Conservation (phyloP, 2,888 invertebrate genomes). For the Amphipoea lucens region DNA sequence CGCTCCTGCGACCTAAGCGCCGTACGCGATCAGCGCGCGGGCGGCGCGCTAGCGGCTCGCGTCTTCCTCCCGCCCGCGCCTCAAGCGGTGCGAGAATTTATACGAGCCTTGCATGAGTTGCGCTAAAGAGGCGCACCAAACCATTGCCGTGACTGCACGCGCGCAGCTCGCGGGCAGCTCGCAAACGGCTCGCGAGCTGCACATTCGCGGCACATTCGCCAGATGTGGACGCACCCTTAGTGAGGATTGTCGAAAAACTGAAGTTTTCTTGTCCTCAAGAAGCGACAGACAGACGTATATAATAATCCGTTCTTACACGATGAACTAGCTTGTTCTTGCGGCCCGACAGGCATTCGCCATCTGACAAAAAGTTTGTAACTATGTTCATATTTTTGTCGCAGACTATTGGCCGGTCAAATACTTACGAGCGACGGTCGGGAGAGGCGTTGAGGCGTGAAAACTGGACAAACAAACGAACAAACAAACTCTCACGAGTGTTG, state of each 20-base stretch:
- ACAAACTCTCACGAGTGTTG: slow-evolving; percentile 12
- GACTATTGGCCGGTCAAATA: background rate
- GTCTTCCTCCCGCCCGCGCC: too few relatives aligned
- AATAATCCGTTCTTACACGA: background rate
- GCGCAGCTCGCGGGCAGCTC: too few relatives aligned
- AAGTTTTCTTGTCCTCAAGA: slow-evolving; percentile 11
- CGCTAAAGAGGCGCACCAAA: too few relatives aligned
- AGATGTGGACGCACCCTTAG: too few relatives aligned
- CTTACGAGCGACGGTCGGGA: background rate
- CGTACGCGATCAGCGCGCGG: too few relatives aligned
- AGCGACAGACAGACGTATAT: background rate
- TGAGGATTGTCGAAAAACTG: background rate
- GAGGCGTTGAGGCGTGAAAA: slow-evolving; percentile 11
- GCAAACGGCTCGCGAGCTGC: too few relatives aligned
- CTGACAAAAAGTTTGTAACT: background rate
- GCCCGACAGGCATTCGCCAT: background rate
- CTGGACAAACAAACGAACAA: slow-evolving; percentile 24
- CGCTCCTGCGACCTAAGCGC: too few relatives aligned
- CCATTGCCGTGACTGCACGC: too few relatives aligned
- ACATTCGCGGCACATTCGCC: too few relatives aligned
- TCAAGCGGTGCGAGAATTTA: too few relatives aligned
- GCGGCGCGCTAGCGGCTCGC: too few relatives aligned
- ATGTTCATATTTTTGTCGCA: background rate
- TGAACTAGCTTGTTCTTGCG: background rate
- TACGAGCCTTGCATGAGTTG: too few relatives aligned